Evolutionary conservation across 2,888 invertebrate genomes (phyloP), one percentile per base, ranked within the genome.

Genomic region (Drosophila rubida): DNA sequence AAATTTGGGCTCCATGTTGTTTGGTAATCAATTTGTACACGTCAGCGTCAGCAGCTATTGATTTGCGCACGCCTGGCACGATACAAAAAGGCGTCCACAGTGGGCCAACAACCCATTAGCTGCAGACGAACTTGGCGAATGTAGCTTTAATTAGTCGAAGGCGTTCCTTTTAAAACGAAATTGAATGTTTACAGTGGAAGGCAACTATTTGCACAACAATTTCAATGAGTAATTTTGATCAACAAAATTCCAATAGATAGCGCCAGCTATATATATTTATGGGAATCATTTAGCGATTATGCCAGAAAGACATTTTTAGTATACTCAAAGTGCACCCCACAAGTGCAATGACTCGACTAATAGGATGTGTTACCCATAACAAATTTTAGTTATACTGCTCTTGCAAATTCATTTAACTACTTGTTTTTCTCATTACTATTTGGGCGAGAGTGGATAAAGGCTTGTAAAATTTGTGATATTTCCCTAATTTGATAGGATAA

Each of bases 21-120:
- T 54, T 39, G 37, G 3, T 13, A n/a, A 39, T 60, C 25, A 42
- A 63, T 50, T 37, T 25, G 7, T 30, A 30, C 50, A 57, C 63
- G 50, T 57, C 27, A 27, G 27, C 63, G 50, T 32, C 37, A 53
- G 19, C 37, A 53, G 19, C 41, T 37, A 23, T 54, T 19, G 37
- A 44, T 62, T 48, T 9, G 16, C 13, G 13, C 16, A 19, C 7
- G 23, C 30, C 22, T 14, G 25, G 25, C 48, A 35, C 16, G 8
- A n/a, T 42, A 22, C 1, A 50, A 37, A 4, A 19, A 19, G 19
- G 19, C 19, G 19, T 19, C 9, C n/a, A 3, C 14, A 14, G 13
- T 45, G 8, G 8, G 22, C 6, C 5, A 13, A 30, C 22, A 25
- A n/a, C 4, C 14, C 44, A 44, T 23, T 44, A 13, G 7, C 13